These are phyloP conservation scores for Carabus problematicus DNA, from an alignment of 2,888 invertebrate species.

Conservation along the genomic window DNA sequence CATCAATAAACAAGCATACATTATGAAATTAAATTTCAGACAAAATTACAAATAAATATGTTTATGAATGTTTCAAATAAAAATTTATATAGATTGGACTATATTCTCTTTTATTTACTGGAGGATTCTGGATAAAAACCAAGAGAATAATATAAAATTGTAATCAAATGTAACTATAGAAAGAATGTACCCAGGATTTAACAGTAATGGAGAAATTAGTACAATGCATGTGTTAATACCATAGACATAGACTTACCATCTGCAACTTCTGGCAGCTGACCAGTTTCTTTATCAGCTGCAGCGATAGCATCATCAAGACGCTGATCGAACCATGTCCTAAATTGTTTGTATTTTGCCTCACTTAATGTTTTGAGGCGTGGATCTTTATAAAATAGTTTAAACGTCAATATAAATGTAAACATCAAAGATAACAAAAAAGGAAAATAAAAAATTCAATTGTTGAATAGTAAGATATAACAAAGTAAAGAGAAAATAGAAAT, in stretches of 20 bases:
- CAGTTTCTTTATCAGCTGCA: slow-evolving; percentile 67
- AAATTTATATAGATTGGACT: neutral
- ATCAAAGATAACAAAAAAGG: too few species aligned
- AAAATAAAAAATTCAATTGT: too few species aligned
- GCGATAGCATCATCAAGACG: slow-evolving; percentile 86
- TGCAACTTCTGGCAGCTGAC: slow-evolving; percentile 50
- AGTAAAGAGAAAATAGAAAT: slow-evolving; percentile 6
- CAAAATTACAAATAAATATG: slow-evolving; percentile 10
- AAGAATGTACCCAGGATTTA: slow-evolving; percentile 56
- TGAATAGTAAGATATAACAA: neutral
- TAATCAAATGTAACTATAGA: slow-evolving; percentile 41
- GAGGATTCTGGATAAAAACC: neutral
- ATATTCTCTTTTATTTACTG: neutral
- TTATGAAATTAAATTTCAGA: neutral
- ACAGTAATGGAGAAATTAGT: slow-evolving; percentile 31
- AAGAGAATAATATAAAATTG: neutral
- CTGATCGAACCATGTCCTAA: slow-evolving; percentile 81
- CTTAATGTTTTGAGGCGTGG: slow-evolving; percentile 79
- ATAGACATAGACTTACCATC: slow-evolving; percentile 52
- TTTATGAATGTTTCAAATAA: slow-evolving; percentile 19
- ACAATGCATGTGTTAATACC: neutral
- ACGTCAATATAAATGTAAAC: slow-evolving; percentile 13
- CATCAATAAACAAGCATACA: slow-evolving; percentile 4
- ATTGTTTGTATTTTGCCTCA: slow-evolving; percentile 73
- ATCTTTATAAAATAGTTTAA: slow-evolving; percentile 63